Percentiles rank a stretch among this genome's conserved stretches.
phyloP scores from a whole-genome alignment of 2,113 vertebrate species.

The Lethenteron reissneri region DNA sequence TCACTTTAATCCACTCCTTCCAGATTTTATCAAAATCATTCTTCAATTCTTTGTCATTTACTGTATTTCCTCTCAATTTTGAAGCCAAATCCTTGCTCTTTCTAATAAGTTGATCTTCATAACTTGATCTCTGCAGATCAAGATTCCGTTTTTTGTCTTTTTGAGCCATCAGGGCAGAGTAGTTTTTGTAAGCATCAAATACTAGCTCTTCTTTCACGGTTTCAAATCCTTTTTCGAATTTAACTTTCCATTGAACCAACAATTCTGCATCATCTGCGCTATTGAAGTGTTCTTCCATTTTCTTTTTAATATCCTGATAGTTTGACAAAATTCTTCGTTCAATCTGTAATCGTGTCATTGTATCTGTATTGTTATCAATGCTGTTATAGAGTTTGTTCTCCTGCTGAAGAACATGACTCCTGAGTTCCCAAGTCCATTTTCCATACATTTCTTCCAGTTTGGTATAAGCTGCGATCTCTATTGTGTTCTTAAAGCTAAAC shows the following conservation, averaged over 20 bases:
- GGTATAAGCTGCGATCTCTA: conserved; percentile 19
- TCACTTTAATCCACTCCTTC: conserved; percentile 10
- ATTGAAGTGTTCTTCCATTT: conserved; percentile 17
- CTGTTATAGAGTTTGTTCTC: conserved; percentile 17
- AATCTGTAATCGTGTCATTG: background rate
- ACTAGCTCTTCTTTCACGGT: conserved; percentile 15
- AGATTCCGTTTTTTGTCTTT: conserved; percentile 14
- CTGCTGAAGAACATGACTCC: conserved; percentile 16
- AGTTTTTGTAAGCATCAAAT: conserved; percentile 12
- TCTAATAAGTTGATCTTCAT: conserved; percentile 15
- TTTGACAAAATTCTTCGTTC: conserved; percentile 8
- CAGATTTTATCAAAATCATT: conserved; percentile 15
- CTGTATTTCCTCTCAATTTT: conserved; percentile 13
- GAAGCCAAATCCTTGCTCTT: conserved; percentile 15
- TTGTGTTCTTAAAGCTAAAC: conserved; percentile 25
- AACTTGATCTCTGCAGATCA: conserved; percentile 10
- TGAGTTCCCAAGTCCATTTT: conserved; percentile 20
- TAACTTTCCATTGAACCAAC: conserved; percentile 19
- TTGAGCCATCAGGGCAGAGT: conserved; percentile 10
- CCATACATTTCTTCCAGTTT: conserved; percentile 16
- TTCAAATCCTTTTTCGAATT: conserved; percentile 10
- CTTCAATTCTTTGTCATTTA: conserved; percentile 10
- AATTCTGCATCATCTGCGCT: conserved; percentile 18
- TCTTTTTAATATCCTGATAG: conserved; percentile 9
- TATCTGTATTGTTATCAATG: conserved; percentile 14